These are phyloP conservation scores for Cavia porcellus DNA, from an alignment of 2,113 vertebrate species.

Conservation along the genomic window DNA sequence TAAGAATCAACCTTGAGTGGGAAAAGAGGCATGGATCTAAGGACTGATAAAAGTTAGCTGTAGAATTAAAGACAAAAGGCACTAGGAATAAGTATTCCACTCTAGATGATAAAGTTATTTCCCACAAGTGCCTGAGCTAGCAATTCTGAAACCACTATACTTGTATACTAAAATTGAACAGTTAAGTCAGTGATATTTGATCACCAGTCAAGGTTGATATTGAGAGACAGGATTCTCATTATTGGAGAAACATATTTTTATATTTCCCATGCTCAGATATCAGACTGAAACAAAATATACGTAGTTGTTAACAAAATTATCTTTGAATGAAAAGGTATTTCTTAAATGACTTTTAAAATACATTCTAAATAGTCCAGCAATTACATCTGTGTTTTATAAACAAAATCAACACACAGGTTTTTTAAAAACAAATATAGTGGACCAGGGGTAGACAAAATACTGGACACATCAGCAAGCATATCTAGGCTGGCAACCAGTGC, in stretches of 20 bases:
- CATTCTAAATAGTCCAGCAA: not conserved
- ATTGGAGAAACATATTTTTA: not conserved
- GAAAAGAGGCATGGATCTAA: not conserved
- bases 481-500: too few species aligned
- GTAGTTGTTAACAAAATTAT: not conserved
- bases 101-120: not conserved
- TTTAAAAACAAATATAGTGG: not conserved
- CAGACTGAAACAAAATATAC: not conserved
- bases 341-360: not conserved
- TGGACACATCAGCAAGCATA: too few species aligned
- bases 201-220: not conserved
- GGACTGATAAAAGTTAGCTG: not conserved
- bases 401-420: not conserved
- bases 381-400: not conserved
- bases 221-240: too few species aligned
- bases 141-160: not conserved
- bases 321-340: not conserved
- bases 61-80: not conserved
- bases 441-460: too few species aligned
- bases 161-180: not conserved
- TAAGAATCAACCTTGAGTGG: not conserved
- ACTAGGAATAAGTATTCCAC: not conserved
- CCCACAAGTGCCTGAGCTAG: not conserved
- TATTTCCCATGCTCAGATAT: not conserved
- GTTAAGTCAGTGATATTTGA: not conserved